phyloP scores from a whole-genome alignment of 2,888 invertebrate species.

The Drosophila flavopinicola region DNA sequence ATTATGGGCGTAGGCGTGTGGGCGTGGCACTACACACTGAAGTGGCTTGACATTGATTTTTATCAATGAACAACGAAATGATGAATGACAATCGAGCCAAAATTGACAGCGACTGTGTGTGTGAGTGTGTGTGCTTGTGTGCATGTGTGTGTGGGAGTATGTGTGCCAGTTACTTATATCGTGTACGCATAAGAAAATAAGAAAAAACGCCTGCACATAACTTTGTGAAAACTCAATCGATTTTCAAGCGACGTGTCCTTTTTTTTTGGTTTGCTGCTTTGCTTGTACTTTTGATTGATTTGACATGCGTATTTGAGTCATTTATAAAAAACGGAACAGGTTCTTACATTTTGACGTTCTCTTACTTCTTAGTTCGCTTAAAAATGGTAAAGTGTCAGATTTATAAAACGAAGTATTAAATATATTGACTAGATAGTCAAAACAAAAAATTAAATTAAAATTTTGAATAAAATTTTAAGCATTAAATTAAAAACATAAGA shows the following conservation, averaged over 20 bases:
- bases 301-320: neutral
- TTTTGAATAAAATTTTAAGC: too few relatives aligned
- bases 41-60: constrained; percentile 39
- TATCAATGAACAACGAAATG: constrained; percentile 47
- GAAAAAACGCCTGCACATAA: too few relatives aligned
- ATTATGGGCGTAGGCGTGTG: constrained; percentile 20
- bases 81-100: constrained; percentile 42
- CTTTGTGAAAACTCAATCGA: constrained; percentile 7
- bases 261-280: neutral
- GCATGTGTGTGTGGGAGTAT: neutral
- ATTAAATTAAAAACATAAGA: too few relatives aligned
- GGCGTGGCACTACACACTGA: constrained; percentile 7
- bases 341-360: too few relatives aligned
- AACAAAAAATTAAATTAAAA: too few relatives aligned
- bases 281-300: neutral
- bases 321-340: too few relatives aligned
- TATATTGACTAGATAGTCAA: too few relatives aligned
- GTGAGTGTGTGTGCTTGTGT: neutral
- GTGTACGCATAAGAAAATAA: constrained; percentile 7
- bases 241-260: neutral
- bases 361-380: too few relatives aligned
- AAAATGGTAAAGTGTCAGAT: too few relatives aligned
- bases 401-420: too few relatives aligned
- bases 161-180: constrained; percentile 9
- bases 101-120: constrained; percentile 5